Base-by-base conservation (phyloP, 2,888 invertebrate genomes). In the Chorisops tibialis region DNA sequence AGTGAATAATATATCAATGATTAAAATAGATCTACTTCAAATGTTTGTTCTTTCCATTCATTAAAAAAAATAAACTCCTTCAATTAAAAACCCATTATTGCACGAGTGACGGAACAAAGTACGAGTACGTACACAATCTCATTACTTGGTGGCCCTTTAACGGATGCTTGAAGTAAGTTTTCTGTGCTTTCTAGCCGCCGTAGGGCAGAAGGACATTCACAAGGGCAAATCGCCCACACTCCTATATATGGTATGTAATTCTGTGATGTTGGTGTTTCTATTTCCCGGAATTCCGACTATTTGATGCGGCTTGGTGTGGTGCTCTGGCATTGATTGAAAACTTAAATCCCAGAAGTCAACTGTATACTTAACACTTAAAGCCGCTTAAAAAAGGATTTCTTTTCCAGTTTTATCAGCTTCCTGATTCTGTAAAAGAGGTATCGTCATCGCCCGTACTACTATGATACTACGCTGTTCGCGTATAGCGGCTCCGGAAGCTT, bases 291-390 rank as follows among this genome's bases (percentile, higher is more conserved):
- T 22, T n/a, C 21, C 22, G 18, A 11, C 22, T 18, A n/a, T 4
- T 48, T 21, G 16, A 45, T 48, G 48, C 4, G n/a, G 11, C n/a
- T 22, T 22, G n/a, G n/a, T 21, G 12, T 48, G 48, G 12, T 22
- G 21, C 11, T 6, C 11, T 7, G 48, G 22, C 35, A 30, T 50
- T 50, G 16, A 50, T 50, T 50, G 50, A 50, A 50, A 30, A 50
- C 48, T 22, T 48, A 48, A 48, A 48, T 30, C 30, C 41, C 35
- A 49, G 18, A 51, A 51, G 51, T 51, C 19, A 51, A 37, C 18
- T 37, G 16, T 51, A 35, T 51, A 37, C 52, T 52, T 52, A 52
- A 52, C 37, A 52, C 52, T 52, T 39, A 39, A 52, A 52, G 52
- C 52, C 5, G 52, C 52, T 52, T 52, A 52, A 35, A 30, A 30